Evolutionary conservation across 2,888 invertebrate species (phyloP).

Genomic region (Bugulina stolonifera): DNA sequence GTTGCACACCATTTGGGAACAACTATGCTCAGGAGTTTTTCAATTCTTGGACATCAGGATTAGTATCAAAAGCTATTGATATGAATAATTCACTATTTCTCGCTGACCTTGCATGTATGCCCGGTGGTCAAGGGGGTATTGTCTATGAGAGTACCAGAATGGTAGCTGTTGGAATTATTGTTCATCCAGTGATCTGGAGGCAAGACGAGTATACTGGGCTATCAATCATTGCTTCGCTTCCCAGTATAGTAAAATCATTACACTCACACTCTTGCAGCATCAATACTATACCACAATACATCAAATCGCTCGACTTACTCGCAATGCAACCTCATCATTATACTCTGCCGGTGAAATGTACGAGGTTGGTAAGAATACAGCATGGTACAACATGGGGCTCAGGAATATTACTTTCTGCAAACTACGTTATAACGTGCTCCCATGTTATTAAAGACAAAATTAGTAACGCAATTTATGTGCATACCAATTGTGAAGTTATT

Average conservation of each 20-base stretch:
- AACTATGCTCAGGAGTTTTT: neutral
- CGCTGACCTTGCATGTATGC: neutral
- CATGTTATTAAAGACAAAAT: neutral
- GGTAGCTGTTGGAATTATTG: neutral
- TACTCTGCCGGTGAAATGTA: neutral
- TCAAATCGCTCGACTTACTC: neutral
- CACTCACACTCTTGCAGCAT: neutral
- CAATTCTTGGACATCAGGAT: constrained; percentile 3
- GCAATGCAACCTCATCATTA: neutral
- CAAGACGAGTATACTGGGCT: neutral
- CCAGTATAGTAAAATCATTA: neutral
- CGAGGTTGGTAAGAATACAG: neutral
- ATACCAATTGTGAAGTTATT: neutral
- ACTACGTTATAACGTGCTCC: neutral
- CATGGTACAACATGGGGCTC: neutral
- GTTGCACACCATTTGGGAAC: constrained; percentile 6
- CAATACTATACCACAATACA: neutral
- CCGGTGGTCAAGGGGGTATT: constrained; percentile 10
- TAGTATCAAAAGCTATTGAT: constrained; percentile 8
- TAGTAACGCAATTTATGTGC: neutral
- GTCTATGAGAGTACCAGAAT: neutral
- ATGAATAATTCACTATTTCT: neutral
- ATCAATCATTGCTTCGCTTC: neutral
- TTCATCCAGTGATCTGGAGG: constrained; percentile 12
- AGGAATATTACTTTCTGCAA: neutral